Evolutionary conservation across 2,113 vertebrate species (phyloP).

Genomic region (Girardinichthys multiradiatus): DNA sequence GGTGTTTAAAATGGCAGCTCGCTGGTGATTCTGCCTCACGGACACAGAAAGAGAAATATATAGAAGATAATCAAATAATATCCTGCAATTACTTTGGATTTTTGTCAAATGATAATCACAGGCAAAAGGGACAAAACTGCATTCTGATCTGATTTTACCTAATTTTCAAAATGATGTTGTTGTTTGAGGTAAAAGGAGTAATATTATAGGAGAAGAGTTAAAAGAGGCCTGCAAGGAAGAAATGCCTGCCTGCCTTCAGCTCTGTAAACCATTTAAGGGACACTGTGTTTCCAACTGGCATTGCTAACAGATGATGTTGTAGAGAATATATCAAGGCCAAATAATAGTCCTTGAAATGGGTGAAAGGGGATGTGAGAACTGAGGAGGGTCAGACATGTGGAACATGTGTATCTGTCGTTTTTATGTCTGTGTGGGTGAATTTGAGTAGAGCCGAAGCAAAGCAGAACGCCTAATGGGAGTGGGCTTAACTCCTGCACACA

Average conservation of each 20-base stretch:
- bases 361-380: conserved; percentile 70
- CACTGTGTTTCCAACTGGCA: conserved; percentile 70
- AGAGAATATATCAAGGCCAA: conserved; percentile 70
- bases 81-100: conserved; percentile 53
- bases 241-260: conserved; percentile 42
- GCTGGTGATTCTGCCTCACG: conserved; percentile 46
- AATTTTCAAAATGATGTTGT: conserved; percentile 53
- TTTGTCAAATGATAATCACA: conserved; percentile 54
- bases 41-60: conserved; percentile 32
- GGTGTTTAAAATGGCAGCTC: conserved; percentile 50
- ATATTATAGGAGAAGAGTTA: conserved; percentile 30
- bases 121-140: conserved; percentile 38
- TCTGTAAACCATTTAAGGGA: conserved; percentile 65
- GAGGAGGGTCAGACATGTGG: conserved; percentile 68
- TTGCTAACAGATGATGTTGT: conserved; percentile 69
- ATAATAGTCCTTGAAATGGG: conserved; percentile 72
- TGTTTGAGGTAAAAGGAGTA: conserved; percentile 34
- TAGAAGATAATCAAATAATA: conserved; percentile 45
- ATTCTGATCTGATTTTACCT: conserved; percentile 56
- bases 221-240: conserved; percentile 10
- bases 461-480: conserved; percentile 83
- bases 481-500: conserved; percentile 83
- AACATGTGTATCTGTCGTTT: conserved; percentile 66
- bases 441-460: conserved; percentile 69
- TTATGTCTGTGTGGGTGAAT: conserved; percentile 48